A percentile compares a stretch with the other conserved stretches of the same genome.
These are phyloP conservation scores for Lasioglossum zephyrum DNA, from an alignment of 2,888 invertebrate genomes.

Conservation along the genomic window DNA sequence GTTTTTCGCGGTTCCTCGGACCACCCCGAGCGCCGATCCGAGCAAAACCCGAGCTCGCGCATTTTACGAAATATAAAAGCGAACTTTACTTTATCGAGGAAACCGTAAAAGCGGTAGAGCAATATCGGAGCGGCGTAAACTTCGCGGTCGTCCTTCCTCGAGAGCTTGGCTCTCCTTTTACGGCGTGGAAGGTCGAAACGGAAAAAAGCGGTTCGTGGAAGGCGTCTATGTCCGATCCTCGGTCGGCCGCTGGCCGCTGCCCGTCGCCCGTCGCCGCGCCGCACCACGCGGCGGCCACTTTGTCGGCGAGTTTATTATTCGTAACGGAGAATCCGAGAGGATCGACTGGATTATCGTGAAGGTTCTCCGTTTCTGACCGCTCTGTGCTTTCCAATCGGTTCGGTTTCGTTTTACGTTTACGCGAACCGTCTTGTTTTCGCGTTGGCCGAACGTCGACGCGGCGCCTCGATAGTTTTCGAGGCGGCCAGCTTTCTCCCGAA, in stretches of 20 bases:
- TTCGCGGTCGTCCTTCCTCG: slow-evolving; percentile 48
- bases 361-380: slow-evolving; percentile 46
- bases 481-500: background rate
- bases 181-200: slow-evolving; percentile 58
- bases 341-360: slow-evolving; percentile 68
- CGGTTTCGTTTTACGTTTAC: background rate
- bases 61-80: slow-evolving; percentile 16
- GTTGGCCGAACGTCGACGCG: background rate
- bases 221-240: slow-evolving; percentile 60
- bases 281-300: slow-evolving; percentile 64
- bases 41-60: background rate
- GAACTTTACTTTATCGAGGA: slow-evolving; percentile 64
- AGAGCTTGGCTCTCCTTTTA: slow-evolving; percentile 61
- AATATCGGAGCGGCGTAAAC: slow-evolving; percentile 47
- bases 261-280: background rate
- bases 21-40: background rate
- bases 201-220: slow-evolving; percentile 66
- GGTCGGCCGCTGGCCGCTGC: slow-evolving; percentile 30
- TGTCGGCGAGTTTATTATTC: slow-evolving; percentile 77
- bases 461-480: background rate
- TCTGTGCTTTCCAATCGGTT: slow-evolving; percentile 42
- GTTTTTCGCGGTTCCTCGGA: background rate
- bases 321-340: slow-evolving; percentile 66
- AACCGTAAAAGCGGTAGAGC: slow-evolving; percentile 54
- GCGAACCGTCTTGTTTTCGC: background rate